Evolutionary conservation across 1,140 invertebrate genomes (phyloP), one percentile per base, ranked within the genome.

Genomic region (Habropoda laboriosa): DNA sequence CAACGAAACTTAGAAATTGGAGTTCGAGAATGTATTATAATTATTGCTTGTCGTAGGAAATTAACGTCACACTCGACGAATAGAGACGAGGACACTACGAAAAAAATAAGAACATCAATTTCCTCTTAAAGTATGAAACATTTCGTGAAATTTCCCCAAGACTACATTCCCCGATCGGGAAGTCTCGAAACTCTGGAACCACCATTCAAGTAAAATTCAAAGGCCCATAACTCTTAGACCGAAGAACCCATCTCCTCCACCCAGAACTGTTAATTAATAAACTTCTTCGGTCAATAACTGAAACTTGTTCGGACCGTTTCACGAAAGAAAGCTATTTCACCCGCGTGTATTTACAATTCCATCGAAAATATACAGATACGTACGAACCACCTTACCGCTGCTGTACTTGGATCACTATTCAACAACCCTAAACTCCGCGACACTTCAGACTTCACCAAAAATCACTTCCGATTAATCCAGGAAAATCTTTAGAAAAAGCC

Each of bases 251-350:
- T n/a, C n/a, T n/a, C n/a, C n/a, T n/a, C n/a, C 21, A 51, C 2
- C 16, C 10, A 49, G 24, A 45, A 68, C 30, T 35, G 12, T 68
- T n/a, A 68, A 68, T 68, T 68, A 68, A 51, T 47, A 68, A 30
- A 32, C 27, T 68, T 68, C 21, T 35, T 51, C 24, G 5, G 51
- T 38, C 13, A 49, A 61, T 38, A 24, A 67, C n/a, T 18, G 6
- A 27, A 27, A 63, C 13, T 40, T n/a, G 35, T 8, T 49, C 8
- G 18, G 10, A 13, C 30, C 12, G 2, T n/a, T n/a, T n/a, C n/a
- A n/a, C n/a, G n/a, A n/a, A 24, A 51, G 30, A 24, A 67, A 49
- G 32, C 7, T 12, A 67, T 16, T 67, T 32, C n/a, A 27, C 10
- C 3, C 27, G 4, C 6, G 18, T 3, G 2, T 63, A 63, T 27